Conservation (phyloP, 2,113 vertebrate genomes). For the Silurus asotus region DNA sequence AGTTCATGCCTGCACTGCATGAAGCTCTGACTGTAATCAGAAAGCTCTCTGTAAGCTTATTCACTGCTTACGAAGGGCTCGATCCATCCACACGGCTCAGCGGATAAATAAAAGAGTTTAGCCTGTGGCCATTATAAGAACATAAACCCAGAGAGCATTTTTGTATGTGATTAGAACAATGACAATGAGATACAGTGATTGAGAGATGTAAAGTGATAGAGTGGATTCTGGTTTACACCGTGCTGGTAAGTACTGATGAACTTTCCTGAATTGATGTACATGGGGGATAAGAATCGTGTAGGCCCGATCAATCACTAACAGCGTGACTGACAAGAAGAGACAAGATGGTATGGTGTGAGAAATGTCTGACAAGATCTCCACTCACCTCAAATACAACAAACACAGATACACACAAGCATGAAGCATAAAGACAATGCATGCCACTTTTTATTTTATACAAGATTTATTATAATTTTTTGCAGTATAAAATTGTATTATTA, state of each 20-base stretch:
- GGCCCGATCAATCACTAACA: constrained; percentile 24
- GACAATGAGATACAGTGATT: constrained; percentile 40
- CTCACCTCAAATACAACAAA: constrained; percentile 11
- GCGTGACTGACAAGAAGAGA: constrained; percentile 20
- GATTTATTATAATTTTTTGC: background rate
- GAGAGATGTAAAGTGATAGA: constrained; percentile 14
- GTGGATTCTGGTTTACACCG: constrained; percentile 16
- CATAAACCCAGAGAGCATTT: constrained; percentile 69
- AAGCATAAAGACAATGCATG: background rate
- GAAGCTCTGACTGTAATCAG: constrained; percentile 61
- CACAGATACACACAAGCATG: background rate
- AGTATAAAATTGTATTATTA: background rate
- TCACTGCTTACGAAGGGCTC: constrained; percentile 64
- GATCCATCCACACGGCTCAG: constrained; percentile 66
- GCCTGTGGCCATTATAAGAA: constrained; percentile 70
- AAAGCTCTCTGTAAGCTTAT: constrained; percentile 64
- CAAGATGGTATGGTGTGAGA: constrained; percentile 9
- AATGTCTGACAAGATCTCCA: constrained; percentile 7
- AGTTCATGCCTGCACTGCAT: constrained; percentile 61
- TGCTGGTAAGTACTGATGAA: constrained; percentile 21
- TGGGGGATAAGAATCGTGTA: constrained; percentile 14
- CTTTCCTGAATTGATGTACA: constrained; percentile 21
- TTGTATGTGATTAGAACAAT: constrained; percentile 72
- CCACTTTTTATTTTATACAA: background rate
- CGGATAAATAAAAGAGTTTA: constrained; percentile 74